Base-by-base conservation (phyloP, 2,113 vertebrate species). In the Menidia beryllina region DNA sequence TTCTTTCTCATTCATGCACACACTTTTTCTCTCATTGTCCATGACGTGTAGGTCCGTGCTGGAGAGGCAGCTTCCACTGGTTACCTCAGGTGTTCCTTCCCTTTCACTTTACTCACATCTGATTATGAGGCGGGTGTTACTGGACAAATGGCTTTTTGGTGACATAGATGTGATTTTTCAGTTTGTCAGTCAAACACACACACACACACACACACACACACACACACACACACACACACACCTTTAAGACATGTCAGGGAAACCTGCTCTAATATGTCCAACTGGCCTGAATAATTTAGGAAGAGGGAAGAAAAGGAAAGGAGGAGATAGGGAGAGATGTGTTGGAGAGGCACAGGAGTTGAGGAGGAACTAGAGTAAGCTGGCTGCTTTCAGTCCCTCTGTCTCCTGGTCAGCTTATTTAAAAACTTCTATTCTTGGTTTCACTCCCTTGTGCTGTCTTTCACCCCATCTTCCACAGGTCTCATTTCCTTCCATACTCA, bases 251-350 rank as follows among this genome's bases (percentile, higher is more conserved):
- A 79, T 56, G 86, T 88, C 83, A 80, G 75, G 49, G 54, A 72
- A 86, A 80, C 70, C 34, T 56, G 65, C 47, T 54, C 77, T 78
- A 78, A 90, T 70, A 77, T 62, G 66, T 56, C 74, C 65, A 63
- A 81, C 61, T 56, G 50, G 49, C 63, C 83, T 91, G 74, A 90
- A 92, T 92, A 70, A 93, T 92, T 92, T 82, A 92, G 72, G 78
- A 15, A 39, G 21, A 57, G 36, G 39, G 63, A 55, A 58, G 54
- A 23, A 63, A 53, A 67, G 73, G 51, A 61, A 61, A 67, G 57
- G 72, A 82, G 77, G 75, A 65, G 73, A 75, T 59, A 47, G 48
- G 24, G 64, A 52, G 63, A 56, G 34, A 51, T 36, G 50, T 57
- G 62, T 12, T 19, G 58, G 34, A 39, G 63, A 70, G 52, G 66